phyloP scores from a whole-genome alignment of 2,113 vertebrate species.

The Hyaena hyaena region DNA sequence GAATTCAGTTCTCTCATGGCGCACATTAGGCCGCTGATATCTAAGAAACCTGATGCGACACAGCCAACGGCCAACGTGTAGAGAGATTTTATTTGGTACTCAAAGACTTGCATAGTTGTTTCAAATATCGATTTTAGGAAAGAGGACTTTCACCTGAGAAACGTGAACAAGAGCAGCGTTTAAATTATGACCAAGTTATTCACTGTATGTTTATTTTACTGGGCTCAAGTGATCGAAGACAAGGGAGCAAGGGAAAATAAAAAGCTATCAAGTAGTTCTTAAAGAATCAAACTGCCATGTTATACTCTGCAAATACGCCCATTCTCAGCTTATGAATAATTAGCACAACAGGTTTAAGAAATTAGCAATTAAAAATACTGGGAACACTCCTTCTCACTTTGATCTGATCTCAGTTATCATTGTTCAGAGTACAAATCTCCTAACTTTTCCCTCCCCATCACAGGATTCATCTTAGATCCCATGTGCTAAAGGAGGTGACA shows the following conservation, averaged over 20 bases:
- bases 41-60: fast-evolving
- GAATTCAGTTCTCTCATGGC: background rate
- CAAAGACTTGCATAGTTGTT: conserved; percentile 26
- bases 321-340: conserved; percentile 61
- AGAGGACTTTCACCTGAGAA: background rate
- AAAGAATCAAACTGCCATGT: conserved; percentile 52
- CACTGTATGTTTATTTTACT: conserved; percentile 21
- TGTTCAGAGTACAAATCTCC: background rate
- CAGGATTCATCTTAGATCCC: conserved; percentile 49
- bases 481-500: background rate
- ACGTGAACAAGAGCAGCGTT: background rate
- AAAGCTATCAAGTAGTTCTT: background rate
- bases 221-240: background rate
- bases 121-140: background rate
- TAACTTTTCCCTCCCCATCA: conserved; percentile 74
- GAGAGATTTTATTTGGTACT: background rate
- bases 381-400: background rate
- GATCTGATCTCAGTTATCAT: background rate
- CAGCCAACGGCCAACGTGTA: background rate
- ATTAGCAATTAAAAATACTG: conserved; percentile 2
- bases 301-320: background rate
- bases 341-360: conserved; percentile 32
- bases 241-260: background rate
- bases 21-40: background rate
- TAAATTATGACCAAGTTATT: background rate